A percentile compares a stretch with the other conserved stretches of the same genome.
Evolutionary conservation across 2,113 vertebrate genomes (phyloP).

Genomic region (Myodes glareolus): DNA sequence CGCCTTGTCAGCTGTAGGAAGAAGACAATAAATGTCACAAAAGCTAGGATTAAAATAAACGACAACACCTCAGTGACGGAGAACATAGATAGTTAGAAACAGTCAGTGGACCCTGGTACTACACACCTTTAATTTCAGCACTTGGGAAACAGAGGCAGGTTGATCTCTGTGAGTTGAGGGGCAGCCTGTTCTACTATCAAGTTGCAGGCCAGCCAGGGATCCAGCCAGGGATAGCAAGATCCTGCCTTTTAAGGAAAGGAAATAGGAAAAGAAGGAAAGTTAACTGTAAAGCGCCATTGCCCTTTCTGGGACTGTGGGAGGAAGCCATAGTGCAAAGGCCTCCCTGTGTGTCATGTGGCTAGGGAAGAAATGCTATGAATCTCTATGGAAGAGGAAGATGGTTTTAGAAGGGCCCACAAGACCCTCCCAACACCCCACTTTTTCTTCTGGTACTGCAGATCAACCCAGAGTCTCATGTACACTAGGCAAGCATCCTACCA

Average conservation of each 20-base stretch:
- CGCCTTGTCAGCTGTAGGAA: background rate
- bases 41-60: background rate
- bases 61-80: background rate
- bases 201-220: background rate
- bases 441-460: background rate
- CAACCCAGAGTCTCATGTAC: background rate
- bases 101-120: background rate
- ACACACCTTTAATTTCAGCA: background rate
- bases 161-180: background rate
- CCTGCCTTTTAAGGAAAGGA: background rate
- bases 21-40: background rate
- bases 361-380: background rate
- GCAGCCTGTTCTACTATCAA: background rate
- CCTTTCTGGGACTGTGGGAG: background rate
- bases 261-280: background rate
- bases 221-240: background rate
- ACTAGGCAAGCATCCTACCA: background rate
- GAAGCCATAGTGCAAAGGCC: background rate
- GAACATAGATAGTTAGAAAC: background rate
- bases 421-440: too few species aligned
- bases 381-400: background rate
- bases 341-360: background rate
- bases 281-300: background rate
- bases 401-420: background rate
- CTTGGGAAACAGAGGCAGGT: background rate